Evolutionary conservation across 2,888 invertebrate genomes (phyloP), one percentile per base, ranked within the genome.

Genomic region (Athrips mouffetella): DNA sequence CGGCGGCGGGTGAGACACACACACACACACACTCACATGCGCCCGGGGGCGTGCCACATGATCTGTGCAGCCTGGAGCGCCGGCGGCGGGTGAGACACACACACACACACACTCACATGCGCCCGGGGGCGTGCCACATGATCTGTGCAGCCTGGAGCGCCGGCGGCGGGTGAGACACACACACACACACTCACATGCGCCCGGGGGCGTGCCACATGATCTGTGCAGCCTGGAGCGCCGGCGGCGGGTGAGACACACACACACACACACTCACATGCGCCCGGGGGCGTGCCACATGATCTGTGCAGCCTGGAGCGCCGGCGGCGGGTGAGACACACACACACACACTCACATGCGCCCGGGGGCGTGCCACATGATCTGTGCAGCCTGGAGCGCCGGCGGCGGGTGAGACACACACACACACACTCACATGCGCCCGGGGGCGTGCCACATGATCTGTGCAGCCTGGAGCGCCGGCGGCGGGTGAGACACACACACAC

Each of bases 201-300:
- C 97, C 98, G 0, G 98, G 98, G 54, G 94, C 95, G 63, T 96
- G 97, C 23, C 97, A 98, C 89, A 98, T 99, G 95, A 93, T 98
- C 65, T 46, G 48, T 29, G 46, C 41, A 1, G 70, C 70, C 0
- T 70, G 85, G 85, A 76, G 75, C 0, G 86, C 91, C 92, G 54
- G 97, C 1, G 84, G 81, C 16, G 77, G 10, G 11, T 78, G 2
- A 30, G 42, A 27, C 10, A 8, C 27, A 8, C 7, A 8, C 2
- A 7, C 3, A 3, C 2, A n/a, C 7, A 27, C 27, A n/a, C n/a
- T n/a, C n/a, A n/a, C n/a, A n/a, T n/a, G n/a, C n/a, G n/a, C n/a
- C n/a, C n/a, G n/a, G n/a, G n/a, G n/a, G n/a, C n/a, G n/a, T n/a
- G n/a, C n/a, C n/a, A n/a, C n/a, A n/a, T n/a, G n/a, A n/a, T n/a